phyloP scores from a whole-genome alignment of 2,888 invertebrate species.

The Aspidiotus destructor region DNA sequence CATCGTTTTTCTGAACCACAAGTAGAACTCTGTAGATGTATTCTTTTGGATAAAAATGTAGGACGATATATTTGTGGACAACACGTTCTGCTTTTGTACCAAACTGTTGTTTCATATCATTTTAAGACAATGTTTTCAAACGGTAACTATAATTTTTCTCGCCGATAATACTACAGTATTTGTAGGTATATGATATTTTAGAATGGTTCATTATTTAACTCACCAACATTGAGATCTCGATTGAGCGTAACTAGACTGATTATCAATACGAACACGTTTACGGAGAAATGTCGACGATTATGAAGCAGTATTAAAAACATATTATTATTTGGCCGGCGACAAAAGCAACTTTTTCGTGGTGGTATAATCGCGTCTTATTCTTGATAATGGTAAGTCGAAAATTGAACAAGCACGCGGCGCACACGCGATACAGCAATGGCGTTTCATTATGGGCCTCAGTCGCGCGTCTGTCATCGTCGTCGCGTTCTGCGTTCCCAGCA shows the following conservation, averaged over 20 bases:
- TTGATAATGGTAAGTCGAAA: not conserved
- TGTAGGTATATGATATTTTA: no score
- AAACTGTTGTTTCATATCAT: no score
- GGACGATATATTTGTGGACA: no score
- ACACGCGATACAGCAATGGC: constrained; percentile 22
- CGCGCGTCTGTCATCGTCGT: constrained; percentile 11
- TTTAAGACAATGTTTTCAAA: no score
- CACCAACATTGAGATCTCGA: constrained; percentile 15
- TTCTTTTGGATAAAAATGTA: no score
- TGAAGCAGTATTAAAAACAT: constrained; percentile 11
- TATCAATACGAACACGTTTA: constrained; percentile 18
- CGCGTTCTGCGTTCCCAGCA: not conserved
- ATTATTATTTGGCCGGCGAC: constrained; percentile 10
- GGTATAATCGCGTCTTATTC: not conserved
- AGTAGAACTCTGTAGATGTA: no score
- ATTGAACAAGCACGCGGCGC: not conserved
- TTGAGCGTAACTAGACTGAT: constrained; percentile 9
- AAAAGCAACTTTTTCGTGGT: not conserved
- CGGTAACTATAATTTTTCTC: no score
- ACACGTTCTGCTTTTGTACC: no score
- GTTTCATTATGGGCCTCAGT: constrained; percentile 26
- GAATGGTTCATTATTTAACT: not conserved
- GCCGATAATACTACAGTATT: no score
- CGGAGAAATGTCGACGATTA: not conserved
- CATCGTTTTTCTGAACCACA: no score